Evolutionary conservation across 2,113 vertebrate genomes (phyloP).

Genomic region (Thalassoma bifasciatum): DNA sequence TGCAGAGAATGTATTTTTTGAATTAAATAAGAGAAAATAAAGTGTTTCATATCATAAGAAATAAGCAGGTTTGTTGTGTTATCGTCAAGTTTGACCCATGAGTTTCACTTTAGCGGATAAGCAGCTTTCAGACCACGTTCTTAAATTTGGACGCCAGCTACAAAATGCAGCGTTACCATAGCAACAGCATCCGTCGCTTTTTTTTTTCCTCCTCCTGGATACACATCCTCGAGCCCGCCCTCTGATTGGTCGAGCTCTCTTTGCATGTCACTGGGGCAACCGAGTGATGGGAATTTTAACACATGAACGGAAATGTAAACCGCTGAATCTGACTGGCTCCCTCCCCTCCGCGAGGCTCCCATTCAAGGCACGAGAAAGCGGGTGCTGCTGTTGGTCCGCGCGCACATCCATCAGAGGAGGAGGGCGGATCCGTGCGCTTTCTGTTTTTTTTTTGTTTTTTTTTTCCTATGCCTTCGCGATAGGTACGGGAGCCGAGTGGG

Average conservation of each 20-base stretch:
- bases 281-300: slow-evolving; percentile 76
- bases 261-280: slow-evolving; percentile 75
- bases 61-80: no score
- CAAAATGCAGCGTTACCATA: slow-evolving; percentile 79
- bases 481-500: slow-evolving; percentile 83
- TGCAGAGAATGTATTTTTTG: no score
- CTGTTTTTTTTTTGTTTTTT: slow-evolving; percentile 17
- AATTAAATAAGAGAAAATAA: no score
- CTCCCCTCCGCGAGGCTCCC: slow-evolving; percentile 28
- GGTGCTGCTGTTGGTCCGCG: slow-evolving; percentile 67
- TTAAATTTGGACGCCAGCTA: slow-evolving; percentile 30
- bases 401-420: slow-evolving; percentile 58
- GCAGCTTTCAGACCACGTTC: slow-evolving; percentile 12
- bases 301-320: slow-evolving; percentile 75
- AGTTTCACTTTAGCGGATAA: not conserved
- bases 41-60: no score
- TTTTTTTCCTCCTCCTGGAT: slow-evolving; percentile 68
- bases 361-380: slow-evolving; percentile 34
- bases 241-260: slow-evolving; percentile 69
- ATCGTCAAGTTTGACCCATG: no score
- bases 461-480: not conserved
- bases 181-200: slow-evolving; percentile 82
- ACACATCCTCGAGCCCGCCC: slow-evolving; percentile 54
- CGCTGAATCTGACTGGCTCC: slow-evolving; percentile 57
- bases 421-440: slow-evolving; percentile 25